Evolutionary conservation across 1,140 invertebrate species (phyloP).

Genomic region (Cepaea nemoralis): DNA sequence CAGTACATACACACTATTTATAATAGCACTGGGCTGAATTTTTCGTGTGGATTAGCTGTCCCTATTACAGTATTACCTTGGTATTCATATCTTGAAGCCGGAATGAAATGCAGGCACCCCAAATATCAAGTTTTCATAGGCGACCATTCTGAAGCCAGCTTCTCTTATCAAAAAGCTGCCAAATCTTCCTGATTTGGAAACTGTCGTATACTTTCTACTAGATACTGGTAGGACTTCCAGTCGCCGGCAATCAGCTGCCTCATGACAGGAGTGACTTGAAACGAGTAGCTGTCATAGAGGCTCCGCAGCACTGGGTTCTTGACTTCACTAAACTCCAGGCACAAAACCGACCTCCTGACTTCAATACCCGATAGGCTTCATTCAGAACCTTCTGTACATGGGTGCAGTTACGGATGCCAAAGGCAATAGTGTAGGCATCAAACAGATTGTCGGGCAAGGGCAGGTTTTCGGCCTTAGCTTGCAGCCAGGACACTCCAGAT

Average conservation of each 20-base stretch:
- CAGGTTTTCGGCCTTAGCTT: conserved; percentile 91
- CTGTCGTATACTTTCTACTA: conserved; percentile 96
- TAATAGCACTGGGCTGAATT: no score
- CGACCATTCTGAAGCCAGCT: conserved; percentile 88
- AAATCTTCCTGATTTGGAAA: conserved; percentile 95
- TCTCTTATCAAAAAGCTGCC: conserved; percentile 86
- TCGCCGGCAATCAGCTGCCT: conserved; percentile 93
- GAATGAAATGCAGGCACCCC: conserved; percentile 94
- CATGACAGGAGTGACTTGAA: conserved; percentile 96
- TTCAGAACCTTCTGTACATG: conserved; percentile 89
- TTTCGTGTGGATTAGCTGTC: no score
- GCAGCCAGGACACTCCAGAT: conserved; percentile 82
- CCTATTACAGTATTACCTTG: no score
- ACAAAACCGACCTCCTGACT: conserved; percentile 95
- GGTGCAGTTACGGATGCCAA: conserved; percentile 94
- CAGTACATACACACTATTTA: no score
- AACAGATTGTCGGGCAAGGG: conserved; percentile 85
- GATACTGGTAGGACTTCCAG: conserved; percentile 97
- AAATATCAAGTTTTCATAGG: conserved; percentile 90
- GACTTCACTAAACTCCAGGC: conserved; percentile 95
- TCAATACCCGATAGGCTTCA: conserved; percentile 94
- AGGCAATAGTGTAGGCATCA: no score
- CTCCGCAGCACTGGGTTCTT: conserved; percentile 83
- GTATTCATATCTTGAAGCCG: conserved; percentile 83
- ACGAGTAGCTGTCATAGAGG: conserved; percentile 96